Evolutionary conservation across 2,113 vertebrate genomes (phyloP), one percentile per base, ranked within the genome.

Genomic region (Sardina pilchardus): DNA sequence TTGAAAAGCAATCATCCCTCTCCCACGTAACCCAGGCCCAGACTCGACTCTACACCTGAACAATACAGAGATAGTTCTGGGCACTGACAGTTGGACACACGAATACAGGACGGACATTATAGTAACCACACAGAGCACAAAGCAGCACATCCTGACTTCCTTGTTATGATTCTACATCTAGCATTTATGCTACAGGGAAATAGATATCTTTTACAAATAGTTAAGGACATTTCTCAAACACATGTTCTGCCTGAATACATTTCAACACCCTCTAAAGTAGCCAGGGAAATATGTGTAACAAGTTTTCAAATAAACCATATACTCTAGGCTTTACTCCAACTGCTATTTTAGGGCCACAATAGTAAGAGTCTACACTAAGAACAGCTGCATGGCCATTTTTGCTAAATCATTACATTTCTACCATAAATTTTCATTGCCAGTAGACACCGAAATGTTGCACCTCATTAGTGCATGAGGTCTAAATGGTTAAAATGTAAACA

Each of bases 11-110:
- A 19, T 34, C 4, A 5, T 78, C 21, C 63, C 67, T n/a, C 17
- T 84, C 83, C 81, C 34, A 71, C 81, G 21, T 44, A 56, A 80
- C 88, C 86, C 53, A 83, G 85, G 84, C 87, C 90, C 26, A 78
- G 71, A 88, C 85, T 75, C 53, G 82, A 36, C 36, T n/a, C 88
- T 84, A 47, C 53, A 89, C 87, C 83, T 24, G 81, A 82, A 87
- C 63, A n/a, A 39, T 83, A 89, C 89, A 90, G 88, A 88, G 81
- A 89, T 82, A 19, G 83, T 81, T 82, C 59, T 53, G 34, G 71
- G 19, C 83, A 67, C 81, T 6, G 80, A 85, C 45, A 84, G 14
- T 2, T 10, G n/a, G 24, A 45, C 45, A 84, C 2, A 12, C 10
- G n/a, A 12, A 45, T 56, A 83, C 36, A 85, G 81, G 30, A 87